Percentiles rank a stretch among this genome's conserved stretches.
Conservation (phyloP, 2,797 vertebrate species). For the Valencia hispanica region DNA sequence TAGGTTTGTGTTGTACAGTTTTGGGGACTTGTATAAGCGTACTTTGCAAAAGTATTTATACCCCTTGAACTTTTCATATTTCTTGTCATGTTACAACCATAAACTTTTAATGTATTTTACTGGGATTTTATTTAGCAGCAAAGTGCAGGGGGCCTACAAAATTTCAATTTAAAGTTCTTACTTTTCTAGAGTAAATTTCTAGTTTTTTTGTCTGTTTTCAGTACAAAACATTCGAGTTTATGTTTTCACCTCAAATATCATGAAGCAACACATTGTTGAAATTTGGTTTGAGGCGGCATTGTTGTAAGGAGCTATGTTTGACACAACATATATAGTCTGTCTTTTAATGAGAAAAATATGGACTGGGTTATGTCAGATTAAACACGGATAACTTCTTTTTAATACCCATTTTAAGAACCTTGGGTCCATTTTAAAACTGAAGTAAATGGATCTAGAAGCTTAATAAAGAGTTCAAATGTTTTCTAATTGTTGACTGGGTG, state of each 20-base stretch:
- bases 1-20: constrained; percentile 29
- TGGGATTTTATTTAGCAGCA: not conserved
- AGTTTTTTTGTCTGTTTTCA: not conserved
- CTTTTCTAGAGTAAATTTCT: not conserved
- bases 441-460: too few relatives aligned
- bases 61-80: not conserved
- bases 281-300: too few relatives aligned
- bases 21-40: not conserved
- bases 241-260: not conserved
- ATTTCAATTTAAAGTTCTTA: not conserved
- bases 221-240: not conserved
- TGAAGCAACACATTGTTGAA: not conserved
- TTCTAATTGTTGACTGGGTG: too few relatives aligned
- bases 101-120: not conserved
- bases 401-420: too few relatives aligned
- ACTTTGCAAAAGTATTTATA: not conserved
- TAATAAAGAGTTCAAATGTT: too few relatives aligned
- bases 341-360: too few relatives aligned
- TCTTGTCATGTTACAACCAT: not conserved
- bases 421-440: too few relatives aligned
- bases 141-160: not conserved
- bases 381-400: too few relatives aligned
- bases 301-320: not conserved
- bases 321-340: too few relatives aligned
- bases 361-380: too few relatives aligned